Evolutionary conservation across 37 sponge, comb jelly and placozoan genomes (phyloP).

Genomic region (Theonella swinhoei): DNA sequence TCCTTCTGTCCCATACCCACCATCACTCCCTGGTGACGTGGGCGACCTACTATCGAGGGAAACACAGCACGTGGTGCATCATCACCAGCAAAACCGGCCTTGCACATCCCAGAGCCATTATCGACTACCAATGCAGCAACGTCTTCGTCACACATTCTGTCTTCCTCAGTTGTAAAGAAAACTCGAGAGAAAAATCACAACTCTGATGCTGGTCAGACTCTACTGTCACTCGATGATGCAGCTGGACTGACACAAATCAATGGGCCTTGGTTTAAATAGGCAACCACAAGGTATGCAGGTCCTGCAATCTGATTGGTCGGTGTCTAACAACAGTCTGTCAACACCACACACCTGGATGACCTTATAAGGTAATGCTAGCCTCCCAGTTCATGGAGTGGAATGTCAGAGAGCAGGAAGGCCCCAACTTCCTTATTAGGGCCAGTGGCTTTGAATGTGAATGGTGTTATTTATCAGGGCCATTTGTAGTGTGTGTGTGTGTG

Average conservation of each 20-base stretch:
- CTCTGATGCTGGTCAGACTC: no score
- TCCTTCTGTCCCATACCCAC: slow-evolving; percentile 99
- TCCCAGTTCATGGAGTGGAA: neutral
- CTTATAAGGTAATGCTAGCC: slow-evolving; percentile 7
- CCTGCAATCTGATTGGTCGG: slow-evolving; percentile 47
- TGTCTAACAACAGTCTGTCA: slow-evolving; percentile 9
- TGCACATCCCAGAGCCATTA: slow-evolving; percentile 99
- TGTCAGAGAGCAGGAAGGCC: neutral
- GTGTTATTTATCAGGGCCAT: no score
- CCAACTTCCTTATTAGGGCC: neutral
- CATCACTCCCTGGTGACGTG: slow-evolving; percentile 99
- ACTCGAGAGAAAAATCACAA: neutral
- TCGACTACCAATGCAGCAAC: slow-evolving; percentile 98
- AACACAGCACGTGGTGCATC: slow-evolving; percentile 99
- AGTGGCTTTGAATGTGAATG: neutral
- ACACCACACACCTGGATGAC: slow-evolving; percentile 20
- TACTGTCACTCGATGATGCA: no score
- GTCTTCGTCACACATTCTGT: slow-evolving; percentile 69
- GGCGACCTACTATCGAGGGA: slow-evolving; percentile 99
- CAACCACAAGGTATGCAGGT: neutral
- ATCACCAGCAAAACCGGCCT: slow-evolving; percentile 98
- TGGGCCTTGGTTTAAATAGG: neutral
- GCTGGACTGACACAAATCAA: neutral
- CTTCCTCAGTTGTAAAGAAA: neutral
- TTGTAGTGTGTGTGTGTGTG: no score